Conservation (phyloP, 2,888 invertebrate genomes). For the Portevinia maculata region DNA sequence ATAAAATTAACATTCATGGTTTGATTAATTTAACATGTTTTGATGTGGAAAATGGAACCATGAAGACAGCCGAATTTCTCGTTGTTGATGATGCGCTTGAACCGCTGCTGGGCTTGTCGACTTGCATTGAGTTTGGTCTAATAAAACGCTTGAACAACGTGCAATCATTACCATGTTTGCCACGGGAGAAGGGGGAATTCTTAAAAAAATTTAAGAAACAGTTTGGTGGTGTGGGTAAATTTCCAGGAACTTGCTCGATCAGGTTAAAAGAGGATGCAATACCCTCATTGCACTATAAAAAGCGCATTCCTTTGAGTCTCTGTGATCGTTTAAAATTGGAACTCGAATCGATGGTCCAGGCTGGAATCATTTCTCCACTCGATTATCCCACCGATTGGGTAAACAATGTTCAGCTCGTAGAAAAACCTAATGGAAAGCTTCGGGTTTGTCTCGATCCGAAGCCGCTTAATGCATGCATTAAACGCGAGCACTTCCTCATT, state of each 20-base stretch:
- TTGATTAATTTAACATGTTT: constrained; percentile 23
- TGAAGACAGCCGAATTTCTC: constrained; percentile 39
- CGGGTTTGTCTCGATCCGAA: constrained; percentile 77
- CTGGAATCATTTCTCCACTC: constrained; percentile 64
- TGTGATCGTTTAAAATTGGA: constrained; percentile 43
- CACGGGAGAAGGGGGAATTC: too few relatives aligned
- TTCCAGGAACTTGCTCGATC: constrained; percentile 38
- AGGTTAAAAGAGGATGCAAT: constrained; percentile 48
- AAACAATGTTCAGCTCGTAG: constrained; percentile 55
- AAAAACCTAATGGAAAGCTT: constrained; percentile 72
- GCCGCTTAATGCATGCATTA: constrained; percentile 68
- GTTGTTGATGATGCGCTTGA: too few relatives aligned
- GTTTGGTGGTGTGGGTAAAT: constrained; percentile 41
- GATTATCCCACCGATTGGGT: constrained; percentile 67
- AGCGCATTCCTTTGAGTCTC: constrained; percentile 44
- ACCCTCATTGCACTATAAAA: constrained; percentile 56
- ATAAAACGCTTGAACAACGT: too few relatives aligned
- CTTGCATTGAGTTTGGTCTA: too few relatives aligned
- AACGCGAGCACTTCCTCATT: constrained; percentile 72
- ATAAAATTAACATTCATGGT: constrained; percentile 58
- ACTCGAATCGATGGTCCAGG: constrained; percentile 48
- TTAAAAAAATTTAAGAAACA: constrained; percentile 1
- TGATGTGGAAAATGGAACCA: constrained; percentile 15
- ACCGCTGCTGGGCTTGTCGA: too few relatives aligned
- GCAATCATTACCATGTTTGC: too few relatives aligned